These are phyloP conservation scores for Enteromius radiatus DNA, from an alignment of 2,797 vertebrate species.

Conservation along the genomic window DNA sequence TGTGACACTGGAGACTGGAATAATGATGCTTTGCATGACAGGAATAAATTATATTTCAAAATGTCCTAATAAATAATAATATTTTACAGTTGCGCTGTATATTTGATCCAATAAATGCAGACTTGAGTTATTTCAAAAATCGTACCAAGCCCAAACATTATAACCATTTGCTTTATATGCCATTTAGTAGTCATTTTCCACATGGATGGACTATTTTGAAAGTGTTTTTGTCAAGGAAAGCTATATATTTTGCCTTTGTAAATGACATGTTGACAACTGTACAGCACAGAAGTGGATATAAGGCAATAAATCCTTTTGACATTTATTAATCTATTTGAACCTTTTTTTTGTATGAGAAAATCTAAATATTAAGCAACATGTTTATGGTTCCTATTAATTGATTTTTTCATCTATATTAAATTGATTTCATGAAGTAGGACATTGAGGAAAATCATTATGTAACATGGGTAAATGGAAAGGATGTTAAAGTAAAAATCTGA, in stretches of 20 bases:
- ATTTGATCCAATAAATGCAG: not conserved
- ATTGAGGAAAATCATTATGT: not conserved
- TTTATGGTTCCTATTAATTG: not conserved
- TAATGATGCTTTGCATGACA: not conserved
- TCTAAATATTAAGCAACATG: not conserved
- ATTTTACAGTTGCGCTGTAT: not conserved
- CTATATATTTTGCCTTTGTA: not conserved
- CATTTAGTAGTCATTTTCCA: slow-evolving; percentile 19
- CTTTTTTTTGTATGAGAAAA: not conserved
- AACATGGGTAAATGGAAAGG: not conserved
- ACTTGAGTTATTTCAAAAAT: not conserved
- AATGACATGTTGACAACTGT: slow-evolving; percentile 19
- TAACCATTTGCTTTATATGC: not conserved
- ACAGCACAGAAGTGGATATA: not conserved
- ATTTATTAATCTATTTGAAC: not conserved
- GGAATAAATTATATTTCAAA: not conserved
- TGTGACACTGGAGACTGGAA: not conserved
- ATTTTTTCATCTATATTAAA: not conserved
- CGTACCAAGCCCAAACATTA: not conserved
- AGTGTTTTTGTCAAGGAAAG: not conserved
- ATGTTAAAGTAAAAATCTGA: slow-evolving; percentile 1
- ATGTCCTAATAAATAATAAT: not conserved
- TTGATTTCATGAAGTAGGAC: not conserved
- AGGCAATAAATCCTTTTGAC: slow-evolving; percentile 29
- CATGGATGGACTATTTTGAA: not conserved